Conservation (phyloP, 2,888 invertebrate species). For the Hartigia nigra region DNA sequence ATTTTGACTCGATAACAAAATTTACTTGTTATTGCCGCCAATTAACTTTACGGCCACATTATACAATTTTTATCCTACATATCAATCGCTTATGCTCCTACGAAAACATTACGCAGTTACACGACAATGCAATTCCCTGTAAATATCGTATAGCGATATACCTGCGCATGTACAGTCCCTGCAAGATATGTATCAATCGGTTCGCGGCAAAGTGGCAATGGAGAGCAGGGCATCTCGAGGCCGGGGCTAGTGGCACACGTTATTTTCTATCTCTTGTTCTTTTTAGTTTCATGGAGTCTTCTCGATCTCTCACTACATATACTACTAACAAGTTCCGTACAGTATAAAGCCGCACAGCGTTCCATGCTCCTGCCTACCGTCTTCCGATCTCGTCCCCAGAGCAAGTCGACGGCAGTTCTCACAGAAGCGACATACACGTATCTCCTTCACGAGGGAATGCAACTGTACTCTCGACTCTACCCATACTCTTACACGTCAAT, state of each 20-base stretch:
- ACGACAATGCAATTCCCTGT: too few relatives aligned
- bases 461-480: slow-evolving; percentile 15
- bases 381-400: slow-evolving; percentile 19
- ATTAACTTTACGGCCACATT: too few relatives aligned
- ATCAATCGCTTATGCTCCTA: too few relatives aligned
- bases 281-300: background rate
- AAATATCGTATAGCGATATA: background rate
- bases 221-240: slow-evolving; percentile 56
- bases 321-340: too few relatives aligned
- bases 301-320: too few relatives aligned
- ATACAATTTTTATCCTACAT: background rate
- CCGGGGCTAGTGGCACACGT: slow-evolving; percentile 55
- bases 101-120: too few relatives aligned
- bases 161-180: background rate
- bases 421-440: background rate
- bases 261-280: slow-evolving; percentile 26
- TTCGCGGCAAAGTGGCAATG: slow-evolving; percentile 46
- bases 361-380: slow-evolving; percentile 16
- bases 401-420: background rate
- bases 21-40: too few relatives aligned
- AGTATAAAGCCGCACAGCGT: slow-evolving; percentile 14
- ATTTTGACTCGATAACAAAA: too few relatives aligned
- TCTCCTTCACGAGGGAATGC: slow-evolving; percentile 11
- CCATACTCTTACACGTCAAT: background rate
- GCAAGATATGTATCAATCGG: background rate